Conservation (phyloP, 2,888 invertebrate genomes). For the Eupithecia centaureata region DNA sequence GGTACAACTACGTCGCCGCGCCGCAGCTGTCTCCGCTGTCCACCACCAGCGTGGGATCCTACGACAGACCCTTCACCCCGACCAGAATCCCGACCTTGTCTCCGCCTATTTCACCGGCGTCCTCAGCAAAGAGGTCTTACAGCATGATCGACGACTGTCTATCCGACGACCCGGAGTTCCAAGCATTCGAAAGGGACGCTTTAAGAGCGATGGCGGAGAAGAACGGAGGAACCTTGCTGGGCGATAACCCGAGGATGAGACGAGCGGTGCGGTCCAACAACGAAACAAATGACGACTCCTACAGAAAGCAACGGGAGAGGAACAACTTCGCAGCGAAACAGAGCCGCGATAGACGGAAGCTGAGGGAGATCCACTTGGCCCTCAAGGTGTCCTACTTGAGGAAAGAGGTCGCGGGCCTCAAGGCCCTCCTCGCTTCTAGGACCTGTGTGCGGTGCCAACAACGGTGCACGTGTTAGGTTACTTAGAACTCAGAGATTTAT, state of each 20-base stretch:
- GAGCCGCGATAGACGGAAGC: slow-evolving; percentile 94
- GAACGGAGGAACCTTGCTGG: slow-evolving; percentile 79
- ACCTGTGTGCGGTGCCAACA: slow-evolving; percentile 54
- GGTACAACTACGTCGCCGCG: slow-evolving; percentile 42
- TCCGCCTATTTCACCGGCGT: slow-evolving; percentile 51
- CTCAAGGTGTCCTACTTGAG: slow-evolving; percentile 91
- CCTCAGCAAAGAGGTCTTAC: slow-evolving; percentile 39
- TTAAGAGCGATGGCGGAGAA: slow-evolving; percentile 86
- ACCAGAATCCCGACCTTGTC: slow-evolving; percentile 43
- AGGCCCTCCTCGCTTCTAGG: slow-evolving; percentile 52
- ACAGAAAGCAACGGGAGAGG: slow-evolving; percentile 93
- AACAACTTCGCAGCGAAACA: slow-evolving; percentile 98
- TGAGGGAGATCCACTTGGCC: slow-evolving; percentile 96
- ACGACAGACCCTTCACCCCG: slow-evolving; percentile 41
- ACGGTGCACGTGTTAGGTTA: slow-evolving; percentile 41
- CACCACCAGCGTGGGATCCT: slow-evolving; percentile 49
- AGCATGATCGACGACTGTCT: slow-evolving; percentile 51
- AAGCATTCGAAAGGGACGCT: slow-evolving; percentile 87
- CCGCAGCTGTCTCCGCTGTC: slow-evolving; percentile 54
- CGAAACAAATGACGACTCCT: slow-evolving; percentile 87
- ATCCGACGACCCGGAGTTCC: slow-evolving; percentile 83
- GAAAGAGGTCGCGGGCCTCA: slow-evolving; percentile 59
- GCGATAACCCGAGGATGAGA: slow-evolving; percentile 88
- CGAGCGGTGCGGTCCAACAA: slow-evolving; percentile 66
- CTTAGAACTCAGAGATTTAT: background rate